Base-by-base conservation (phyloP, 2,113 vertebrate genomes). In the Notothenia rossii region DNA sequence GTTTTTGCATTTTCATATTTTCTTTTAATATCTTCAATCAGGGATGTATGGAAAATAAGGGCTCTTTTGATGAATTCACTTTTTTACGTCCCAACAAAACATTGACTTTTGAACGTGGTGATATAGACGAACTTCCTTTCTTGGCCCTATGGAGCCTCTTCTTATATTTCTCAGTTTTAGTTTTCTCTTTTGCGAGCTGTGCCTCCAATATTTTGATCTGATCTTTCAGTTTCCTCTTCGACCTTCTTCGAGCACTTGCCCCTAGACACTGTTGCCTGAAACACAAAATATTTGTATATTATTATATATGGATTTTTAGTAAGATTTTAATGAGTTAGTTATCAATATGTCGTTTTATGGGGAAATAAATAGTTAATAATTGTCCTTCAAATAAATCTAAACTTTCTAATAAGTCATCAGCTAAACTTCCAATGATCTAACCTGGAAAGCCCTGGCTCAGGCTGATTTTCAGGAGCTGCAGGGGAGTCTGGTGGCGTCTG, bases 31-130 rank as follows among this genome's bases (percentile, higher is more conserved):
- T 25, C 25, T 25, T 25, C 25, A 25, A 25, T 25, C 25, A 2
- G 25, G 25, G 25, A 25, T 25, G 25, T 25, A 25, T 25, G 25
- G 2, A 25, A 25, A 25, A 25, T 25, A 25, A 65, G 63, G 29
- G 63, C 64, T 50, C 46, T 50, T 66, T 66, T 22, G 22, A 67
- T 51, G 48, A 67, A 67, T 67, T 67, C 18, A 62, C 40, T 58
- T 56, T 56, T 29, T n/a, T 10, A 14, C 5, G 60, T 13, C 4
- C 36, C 18, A 62, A 45, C 36, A 62, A 45, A 5, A 10, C 15
- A 40, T n/a, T 61, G 15, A 61, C 54, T 43, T 62, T n/a, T 62
- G 36, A 4, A n/a, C 10, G 36, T 43, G 36, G 60, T 62, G 60
- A 62, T 62, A 3, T 25, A 25, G 25, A 25, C 25, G 1, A 5